Conservation (phyloP, 2,888 invertebrate genomes). For the Acrobasis consociella region DNA sequence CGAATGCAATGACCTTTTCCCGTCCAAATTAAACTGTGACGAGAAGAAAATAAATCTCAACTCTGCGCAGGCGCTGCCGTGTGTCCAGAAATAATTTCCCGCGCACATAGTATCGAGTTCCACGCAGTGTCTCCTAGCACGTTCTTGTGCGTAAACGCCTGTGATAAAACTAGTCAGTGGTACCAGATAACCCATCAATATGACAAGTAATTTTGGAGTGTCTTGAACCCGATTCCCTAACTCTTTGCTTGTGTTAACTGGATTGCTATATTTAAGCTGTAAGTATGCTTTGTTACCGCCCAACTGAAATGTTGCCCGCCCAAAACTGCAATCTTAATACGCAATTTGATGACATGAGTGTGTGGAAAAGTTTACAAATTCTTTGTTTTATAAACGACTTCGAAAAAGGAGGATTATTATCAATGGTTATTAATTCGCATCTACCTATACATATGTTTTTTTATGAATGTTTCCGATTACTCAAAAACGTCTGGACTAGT, state of each 20-base stretch:
- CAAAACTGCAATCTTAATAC: too few species aligned
- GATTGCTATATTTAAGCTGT: conserved; percentile 64
- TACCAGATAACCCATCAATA: conserved; percentile 50
- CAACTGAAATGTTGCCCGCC: neutral
- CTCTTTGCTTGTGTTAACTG: conserved; percentile 59
- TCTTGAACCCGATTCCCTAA: conserved; percentile 34
- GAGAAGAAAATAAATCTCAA: conserved; percentile 60
- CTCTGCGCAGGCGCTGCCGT: conserved; percentile 56
- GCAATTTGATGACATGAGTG: too few species aligned
- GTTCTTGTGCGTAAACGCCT: conserved; percentile 58
- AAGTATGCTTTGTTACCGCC: conserved; percentile 63
- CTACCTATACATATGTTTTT: too few species aligned
- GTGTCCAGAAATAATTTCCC: conserved; percentile 67
- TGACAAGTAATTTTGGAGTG: conserved; percentile 66
- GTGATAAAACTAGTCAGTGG: conserved; percentile 75
- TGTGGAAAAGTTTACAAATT: too few species aligned
- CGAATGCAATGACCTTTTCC: conserved; percentile 80
- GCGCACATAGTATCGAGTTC: conserved; percentile 70
- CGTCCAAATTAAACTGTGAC: conserved; percentile 74
- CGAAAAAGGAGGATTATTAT: too few species aligned
- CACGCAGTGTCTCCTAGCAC: conserved; percentile 63
- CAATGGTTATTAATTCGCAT: too few species aligned
- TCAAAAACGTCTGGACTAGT: too few species aligned
- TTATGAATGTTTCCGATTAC: too few species aligned
- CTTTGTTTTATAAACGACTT: too few species aligned